Evolutionary conservation across 2,888 invertebrate species (phyloP).

Genomic region (Pemphredon lugubris): DNA sequence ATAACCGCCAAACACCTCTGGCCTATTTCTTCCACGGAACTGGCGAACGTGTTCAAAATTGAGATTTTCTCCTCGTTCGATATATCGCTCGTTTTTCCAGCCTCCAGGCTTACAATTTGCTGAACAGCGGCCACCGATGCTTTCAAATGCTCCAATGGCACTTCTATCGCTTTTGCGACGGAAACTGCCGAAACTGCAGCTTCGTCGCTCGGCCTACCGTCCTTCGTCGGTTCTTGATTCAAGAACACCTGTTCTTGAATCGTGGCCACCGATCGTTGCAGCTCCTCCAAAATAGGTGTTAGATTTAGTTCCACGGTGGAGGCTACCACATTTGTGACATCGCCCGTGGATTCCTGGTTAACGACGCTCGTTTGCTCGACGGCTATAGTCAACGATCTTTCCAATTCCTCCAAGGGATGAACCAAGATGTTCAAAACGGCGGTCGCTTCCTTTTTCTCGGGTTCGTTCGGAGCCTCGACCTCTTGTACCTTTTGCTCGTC

Average conservation of each 20-base stretch:
- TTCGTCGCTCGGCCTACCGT: conserved; percentile 14
- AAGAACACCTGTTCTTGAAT: conserved; percentile 34
- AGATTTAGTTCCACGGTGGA: conserved; percentile 20
- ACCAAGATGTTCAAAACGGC: conserved; percentile 33
- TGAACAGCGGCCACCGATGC: conserved; percentile 41
- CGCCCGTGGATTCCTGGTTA: conserved; percentile 42
- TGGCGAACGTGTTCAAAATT: conserved; percentile 79
- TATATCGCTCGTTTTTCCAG: conserved; percentile 4
- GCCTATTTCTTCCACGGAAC: conserved; percentile 48
- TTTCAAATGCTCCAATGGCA: conserved; percentile 65
- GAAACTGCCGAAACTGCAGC: conserved; percentile 12
- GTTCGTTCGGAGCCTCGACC: neutral
- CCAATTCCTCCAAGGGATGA: conserved; percentile 42
- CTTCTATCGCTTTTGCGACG: conserved; percentile 53
- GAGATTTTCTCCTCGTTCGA: conserved; percentile 23
- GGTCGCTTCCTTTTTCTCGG: conserved; percentile 5
- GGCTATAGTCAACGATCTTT: conserved; percentile 55
- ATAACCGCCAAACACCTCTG: conserved; percentile 43
- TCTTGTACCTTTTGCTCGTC: conserved; percentile 25
- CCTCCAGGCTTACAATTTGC: conserved; percentile 22
- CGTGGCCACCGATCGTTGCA: conserved; percentile 36
- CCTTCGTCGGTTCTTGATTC: too few relatives aligned
- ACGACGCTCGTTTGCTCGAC: conserved; percentile 49
- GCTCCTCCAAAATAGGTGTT: conserved; percentile 31
- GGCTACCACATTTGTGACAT: too few relatives aligned